Base-by-base conservation (phyloP, 2,797 vertebrate genomes). In the Syngnathus acus region DNA sequence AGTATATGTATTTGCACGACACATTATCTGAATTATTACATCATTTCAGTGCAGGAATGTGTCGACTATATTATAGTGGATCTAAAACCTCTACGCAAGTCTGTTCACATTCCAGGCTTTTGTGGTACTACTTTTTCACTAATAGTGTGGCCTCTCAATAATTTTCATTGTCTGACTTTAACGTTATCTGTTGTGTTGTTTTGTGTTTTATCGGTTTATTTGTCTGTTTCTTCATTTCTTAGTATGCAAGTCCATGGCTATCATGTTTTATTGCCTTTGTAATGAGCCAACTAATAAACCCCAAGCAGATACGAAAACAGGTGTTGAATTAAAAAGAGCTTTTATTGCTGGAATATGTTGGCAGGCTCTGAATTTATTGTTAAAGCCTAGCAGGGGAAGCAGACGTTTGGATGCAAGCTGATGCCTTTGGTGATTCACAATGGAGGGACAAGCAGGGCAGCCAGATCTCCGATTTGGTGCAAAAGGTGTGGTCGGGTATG, bases 131-230 rank as follows among this genome's bases (percentile, higher is more conserved):
- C 32, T 32, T 32, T 32, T 32, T 32, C 32, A 32, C 32, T 32
- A 32, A 32, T 32, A 32, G 32, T 32, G 32, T 32, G 32, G 32
- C 32, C 32, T 16, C 17, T 14, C 60, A 62, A 26, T 8, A 16
- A 62, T 62, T 62, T 45, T 62, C 5, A 9, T 62, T 43, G 42
- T 62, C n/a, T 45, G 21, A 16, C 13, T 45, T 62, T 45, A 61
- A 61, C 23, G 38, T 5, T 42, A 21, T 59, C 37, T 59, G 57
- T 42, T 61, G 59, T 40, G 17, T 60, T 40, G 17, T 19, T 40
- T 61, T 40, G 40, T 62, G 60, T 2, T 62, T 62, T 26, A 45
- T 62, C 2, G 60, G 71, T 74, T 59, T 67, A 54, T 63, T 67
- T 1, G 60, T 58, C 43, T 66, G 59, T 65, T 66, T 66, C 21